These are phyloP conservation scores for Anabas testudineus DNA, from an alignment of 2,797 vertebrate genomes.

Conservation along the genomic window DNA sequence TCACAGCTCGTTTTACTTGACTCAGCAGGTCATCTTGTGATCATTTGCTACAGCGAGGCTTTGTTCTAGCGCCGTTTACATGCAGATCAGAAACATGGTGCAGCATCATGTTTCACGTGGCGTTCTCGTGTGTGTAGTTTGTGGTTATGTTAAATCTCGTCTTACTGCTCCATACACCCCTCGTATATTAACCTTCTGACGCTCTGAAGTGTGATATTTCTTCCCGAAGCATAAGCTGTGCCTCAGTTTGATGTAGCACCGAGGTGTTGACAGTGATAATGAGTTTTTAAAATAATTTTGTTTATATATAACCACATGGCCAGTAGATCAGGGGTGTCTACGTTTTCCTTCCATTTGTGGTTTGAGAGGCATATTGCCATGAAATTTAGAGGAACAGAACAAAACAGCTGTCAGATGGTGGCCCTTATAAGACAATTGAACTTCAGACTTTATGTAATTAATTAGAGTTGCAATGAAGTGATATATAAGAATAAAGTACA, in stretches of 20 bases:
- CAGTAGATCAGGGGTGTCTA: neutral
- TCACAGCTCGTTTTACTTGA: constrained; percentile 8
- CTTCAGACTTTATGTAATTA: constrained; percentile 28
- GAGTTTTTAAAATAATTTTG: neutral
- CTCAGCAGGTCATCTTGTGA: constrained; percentile 6
- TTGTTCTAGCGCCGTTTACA: neutral
- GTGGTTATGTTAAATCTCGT: neutral
- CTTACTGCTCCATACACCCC: neutral
- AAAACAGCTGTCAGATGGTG: constrained; percentile 46
- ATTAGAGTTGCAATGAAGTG: constrained; percentile 24
- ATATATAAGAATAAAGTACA: constrained; percentile 10
- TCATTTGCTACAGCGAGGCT: neutral
- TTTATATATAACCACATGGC: neutral
- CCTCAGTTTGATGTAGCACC: neutral
- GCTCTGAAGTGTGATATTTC: neutral
- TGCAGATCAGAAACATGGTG: neutral
- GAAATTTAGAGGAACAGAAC: neutral
- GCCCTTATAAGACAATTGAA: constrained; percentile 34
- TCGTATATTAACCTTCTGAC: neutral
- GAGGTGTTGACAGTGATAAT: constrained; percentile 1
- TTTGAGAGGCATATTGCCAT: neutral
- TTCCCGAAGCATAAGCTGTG: constrained; percentile 1
- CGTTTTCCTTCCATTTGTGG: neutral
- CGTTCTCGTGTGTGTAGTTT: neutral
- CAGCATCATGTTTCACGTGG: neutral